Evolutionary conservation across 2,113 vertebrate species (phyloP).

Genomic region (Triplophysa rosa): DNA sequence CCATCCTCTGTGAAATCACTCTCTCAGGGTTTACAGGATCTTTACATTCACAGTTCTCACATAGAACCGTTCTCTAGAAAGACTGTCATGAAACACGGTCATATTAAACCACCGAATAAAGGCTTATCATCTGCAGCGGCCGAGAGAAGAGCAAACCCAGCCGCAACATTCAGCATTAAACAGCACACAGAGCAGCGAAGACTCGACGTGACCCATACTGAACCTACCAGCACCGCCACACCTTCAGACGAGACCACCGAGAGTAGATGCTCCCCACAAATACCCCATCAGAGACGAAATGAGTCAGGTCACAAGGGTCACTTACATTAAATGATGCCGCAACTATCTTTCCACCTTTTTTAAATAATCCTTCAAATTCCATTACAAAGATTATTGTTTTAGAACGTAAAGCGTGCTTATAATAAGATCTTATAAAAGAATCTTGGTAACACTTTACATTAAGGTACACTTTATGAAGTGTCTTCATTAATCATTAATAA

Average conservation of each 20-base stretch:
- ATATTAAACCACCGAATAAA: not conserved
- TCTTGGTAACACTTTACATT: too few species aligned
- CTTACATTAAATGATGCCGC: conserved; percentile 38
- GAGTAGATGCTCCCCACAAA: too few species aligned
- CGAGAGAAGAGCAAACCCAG: not conserved
- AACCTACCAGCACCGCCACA: not conserved
- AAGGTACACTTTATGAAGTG: too few species aligned
- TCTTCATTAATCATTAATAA: too few species aligned
- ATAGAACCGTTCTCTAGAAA: not conserved
- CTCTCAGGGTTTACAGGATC: conserved; percentile 1
- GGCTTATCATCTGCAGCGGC: not conserved
- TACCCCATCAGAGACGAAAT: not conserved
- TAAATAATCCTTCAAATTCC: too few species aligned
- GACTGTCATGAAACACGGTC: not conserved
- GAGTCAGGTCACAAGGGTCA: not conserved
- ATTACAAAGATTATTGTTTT: too few species aligned
- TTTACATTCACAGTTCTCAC: conserved; percentile 25
- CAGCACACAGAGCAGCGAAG: conserved; percentile 8
- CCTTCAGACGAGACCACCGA: not conserved
- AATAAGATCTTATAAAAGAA: too few species aligned
- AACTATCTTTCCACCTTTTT: too few species aligned
- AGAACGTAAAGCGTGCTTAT: too few species aligned
- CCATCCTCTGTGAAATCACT: conserved; percentile 1
- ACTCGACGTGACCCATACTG: not conserved
- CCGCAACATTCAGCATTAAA: not conserved